Conservation (phyloP, 1,140 invertebrate genomes). For the Pygmarrhopalites habei region DNA sequence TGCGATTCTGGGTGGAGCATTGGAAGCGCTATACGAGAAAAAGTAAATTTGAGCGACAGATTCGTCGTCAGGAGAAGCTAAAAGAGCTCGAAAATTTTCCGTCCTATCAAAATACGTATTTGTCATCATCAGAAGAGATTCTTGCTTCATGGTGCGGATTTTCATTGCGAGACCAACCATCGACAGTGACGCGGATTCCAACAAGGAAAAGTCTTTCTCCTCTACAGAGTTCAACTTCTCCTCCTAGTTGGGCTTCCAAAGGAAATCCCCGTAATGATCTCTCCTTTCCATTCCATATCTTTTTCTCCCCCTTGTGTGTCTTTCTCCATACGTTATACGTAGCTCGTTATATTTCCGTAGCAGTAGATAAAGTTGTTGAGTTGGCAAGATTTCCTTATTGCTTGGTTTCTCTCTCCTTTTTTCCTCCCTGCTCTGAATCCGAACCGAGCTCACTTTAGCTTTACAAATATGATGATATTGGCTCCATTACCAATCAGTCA, state of each 20-base stretch:
- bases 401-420: too few species aligned
- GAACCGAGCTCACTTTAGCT: too few species aligned
- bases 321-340: too few species aligned
- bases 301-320: too few species aligned
- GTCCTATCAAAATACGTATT: slow-evolving; percentile 2
- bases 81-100: slow-evolving; percentile 13
- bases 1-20: neutral
- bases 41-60: neutral
- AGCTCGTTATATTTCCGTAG: too few species aligned
- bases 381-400: neutral
- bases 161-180: neutral
- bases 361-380: neutral
- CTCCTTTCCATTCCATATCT: too few species aligned
- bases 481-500: neutral
- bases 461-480: neutral
- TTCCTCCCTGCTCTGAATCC: too few species aligned
- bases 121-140: slow-evolving; percentile 1
- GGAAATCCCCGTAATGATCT: neutral
- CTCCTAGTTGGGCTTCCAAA: neutral
- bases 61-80: neutral
- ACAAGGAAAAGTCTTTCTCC: neutral
- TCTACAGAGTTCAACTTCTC: too few species aligned
- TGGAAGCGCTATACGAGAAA: neutral
- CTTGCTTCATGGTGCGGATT: neutral
- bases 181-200: neutral